phyloP scores from a whole-genome alignment of 2,113 vertebrate genomes.

The Periophthalmus modestus region DNA sequence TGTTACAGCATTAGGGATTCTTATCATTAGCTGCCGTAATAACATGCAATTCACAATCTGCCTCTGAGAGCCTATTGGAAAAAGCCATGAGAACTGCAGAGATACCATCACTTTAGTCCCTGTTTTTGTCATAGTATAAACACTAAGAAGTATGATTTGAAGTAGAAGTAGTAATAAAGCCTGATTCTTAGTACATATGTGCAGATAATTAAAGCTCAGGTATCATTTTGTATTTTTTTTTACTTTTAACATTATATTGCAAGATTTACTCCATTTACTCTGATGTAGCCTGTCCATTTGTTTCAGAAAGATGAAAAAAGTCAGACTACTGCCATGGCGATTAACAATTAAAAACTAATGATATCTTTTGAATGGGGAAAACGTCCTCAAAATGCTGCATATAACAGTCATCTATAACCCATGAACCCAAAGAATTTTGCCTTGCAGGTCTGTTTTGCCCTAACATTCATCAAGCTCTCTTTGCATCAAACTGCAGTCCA shows the following conservation, averaged over 20 bases:
- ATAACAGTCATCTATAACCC: too few species aligned
- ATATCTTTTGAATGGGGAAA: too few species aligned
- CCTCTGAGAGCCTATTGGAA: constrained; percentile 53
- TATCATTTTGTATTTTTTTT: too few species aligned
- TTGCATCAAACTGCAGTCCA: not conserved
- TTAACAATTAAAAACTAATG: too few species aligned
- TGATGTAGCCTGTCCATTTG: not conserved
- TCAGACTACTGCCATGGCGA: too few species aligned
- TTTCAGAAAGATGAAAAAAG: too few species aligned
- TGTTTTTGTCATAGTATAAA: constrained; percentile 53
- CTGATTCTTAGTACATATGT: not conserved
- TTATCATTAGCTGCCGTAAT: constrained; percentile 41
- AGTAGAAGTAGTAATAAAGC: not conserved
- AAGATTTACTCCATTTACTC: too few species aligned
- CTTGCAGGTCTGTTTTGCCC: constrained; percentile 24
- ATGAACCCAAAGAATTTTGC: too few species aligned
- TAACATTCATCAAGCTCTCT: constrained; percentile 42
- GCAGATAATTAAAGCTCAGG: not conserved
- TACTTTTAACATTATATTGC: too few species aligned
- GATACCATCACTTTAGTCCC: constrained; percentile 64
- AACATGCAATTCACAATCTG: constrained; percentile 22
- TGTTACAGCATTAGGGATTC: constrained; percentile 59
- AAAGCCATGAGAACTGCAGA: constrained; percentile 47
- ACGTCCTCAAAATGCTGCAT: too few species aligned
- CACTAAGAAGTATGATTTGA: not conserved